Evolutionary conservation across 2,797 vertebrate species (phyloP).

Genomic region (Champsocephalus esox): DNA sequence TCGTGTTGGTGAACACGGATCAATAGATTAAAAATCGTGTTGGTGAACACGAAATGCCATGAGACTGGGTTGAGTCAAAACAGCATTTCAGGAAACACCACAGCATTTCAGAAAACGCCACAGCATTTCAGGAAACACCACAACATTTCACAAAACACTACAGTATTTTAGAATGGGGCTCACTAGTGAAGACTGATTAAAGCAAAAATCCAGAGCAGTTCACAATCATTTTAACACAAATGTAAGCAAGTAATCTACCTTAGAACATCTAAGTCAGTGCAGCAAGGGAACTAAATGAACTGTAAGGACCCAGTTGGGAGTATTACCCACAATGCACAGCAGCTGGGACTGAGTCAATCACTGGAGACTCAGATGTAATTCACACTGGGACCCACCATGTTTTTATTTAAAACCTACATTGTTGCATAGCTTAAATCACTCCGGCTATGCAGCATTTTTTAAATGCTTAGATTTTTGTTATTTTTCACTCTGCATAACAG

Average conservation of each 20-base stretch:
- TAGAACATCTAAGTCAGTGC: neutral
- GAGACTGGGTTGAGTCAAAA: too few species aligned
- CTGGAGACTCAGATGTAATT: neutral
- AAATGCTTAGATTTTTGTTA: neutral
- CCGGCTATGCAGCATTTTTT: neutral
- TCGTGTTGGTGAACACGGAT: too few species aligned
- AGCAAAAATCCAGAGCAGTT: too few species aligned
- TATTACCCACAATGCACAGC: conserved; percentile 13
- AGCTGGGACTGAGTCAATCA: conserved; percentile 8
- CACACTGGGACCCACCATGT: neutral
- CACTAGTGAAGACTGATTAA: neutral
- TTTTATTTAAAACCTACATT: neutral
- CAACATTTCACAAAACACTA: too few species aligned
- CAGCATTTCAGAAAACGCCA: too few species aligned
- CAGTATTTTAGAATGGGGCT: too few species aligned
- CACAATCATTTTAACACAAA: neutral
- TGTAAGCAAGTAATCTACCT: neutral
- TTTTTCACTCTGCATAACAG: neutral
- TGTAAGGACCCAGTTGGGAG: neutral
- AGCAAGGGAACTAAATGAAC: neutral
- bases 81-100: too few species aligned
- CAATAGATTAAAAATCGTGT: too few species aligned
- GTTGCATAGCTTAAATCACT: neutral
- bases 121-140: too few species aligned
- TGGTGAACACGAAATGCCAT: too few species aligned